Percentiles rank a stretch among this genome's conserved stretches.
Evolutionary conservation across 2,797 vertebrate species (phyloP).

Genomic region (Catamblyrhynchus diadema): DNA sequence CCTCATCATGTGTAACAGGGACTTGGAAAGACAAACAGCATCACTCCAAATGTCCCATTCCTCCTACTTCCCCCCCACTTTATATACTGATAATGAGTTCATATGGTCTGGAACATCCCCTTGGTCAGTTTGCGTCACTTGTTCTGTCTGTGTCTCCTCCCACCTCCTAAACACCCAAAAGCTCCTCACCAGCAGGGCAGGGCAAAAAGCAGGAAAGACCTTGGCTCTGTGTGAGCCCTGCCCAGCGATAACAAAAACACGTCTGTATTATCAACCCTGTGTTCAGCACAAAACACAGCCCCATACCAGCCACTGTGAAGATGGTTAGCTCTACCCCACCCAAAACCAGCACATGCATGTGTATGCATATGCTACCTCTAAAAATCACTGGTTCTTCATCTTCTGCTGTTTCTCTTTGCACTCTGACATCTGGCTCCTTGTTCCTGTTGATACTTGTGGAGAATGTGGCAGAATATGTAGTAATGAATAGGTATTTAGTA

Average conservation of each 20-base stretch:
- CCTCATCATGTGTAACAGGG: accelerated
- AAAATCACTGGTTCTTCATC: background rate
- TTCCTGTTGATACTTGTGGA: background rate
- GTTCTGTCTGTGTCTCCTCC: background rate
- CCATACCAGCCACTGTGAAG: background rate
- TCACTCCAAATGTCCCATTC: background rate
- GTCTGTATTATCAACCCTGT: background rate
- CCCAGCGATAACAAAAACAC: background rate
- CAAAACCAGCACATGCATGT: background rate
- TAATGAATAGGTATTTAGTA: background rate
- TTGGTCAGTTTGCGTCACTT: background rate
- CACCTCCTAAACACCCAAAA: background rate
- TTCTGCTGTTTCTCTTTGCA: background rate
- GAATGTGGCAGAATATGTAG: background rate
- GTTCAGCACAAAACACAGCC: background rate
- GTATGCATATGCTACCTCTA: background rate
- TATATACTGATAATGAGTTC: background rate
- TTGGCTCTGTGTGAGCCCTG: background rate
- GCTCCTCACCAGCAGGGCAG: background rate
- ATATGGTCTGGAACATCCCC: background rate
- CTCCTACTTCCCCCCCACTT: background rate
- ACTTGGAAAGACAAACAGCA: background rate
- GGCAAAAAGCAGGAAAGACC: background rate
- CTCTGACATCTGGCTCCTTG: background rate
- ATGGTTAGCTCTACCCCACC: accelerated